Evolutionary conservation across 2,888 invertebrate genomes (phyloP).

Genomic region (Idaea straminata): DNA sequence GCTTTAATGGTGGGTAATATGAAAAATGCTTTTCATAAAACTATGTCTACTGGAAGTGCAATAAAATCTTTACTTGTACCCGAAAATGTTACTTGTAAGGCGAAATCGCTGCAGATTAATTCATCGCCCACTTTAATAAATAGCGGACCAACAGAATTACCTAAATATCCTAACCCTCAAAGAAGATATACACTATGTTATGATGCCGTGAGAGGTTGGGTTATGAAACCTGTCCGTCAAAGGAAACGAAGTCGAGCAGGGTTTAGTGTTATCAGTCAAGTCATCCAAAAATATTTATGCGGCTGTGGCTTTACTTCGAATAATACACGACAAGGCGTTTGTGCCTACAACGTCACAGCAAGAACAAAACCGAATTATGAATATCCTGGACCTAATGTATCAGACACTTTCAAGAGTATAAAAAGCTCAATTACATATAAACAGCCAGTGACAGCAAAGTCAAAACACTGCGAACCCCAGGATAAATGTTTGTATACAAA

Average conservation of each 20-base stretch:
- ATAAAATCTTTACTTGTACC: background rate
- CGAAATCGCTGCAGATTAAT: background rate
- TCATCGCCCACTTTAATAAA: background rate
- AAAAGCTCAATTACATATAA: background rate
- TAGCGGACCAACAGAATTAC: background rate
- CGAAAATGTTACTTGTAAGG: background rate
- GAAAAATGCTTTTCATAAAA: background rate
- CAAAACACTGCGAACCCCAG: background rate
- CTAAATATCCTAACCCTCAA: conserved; percentile 32
- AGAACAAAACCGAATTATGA: background rate
- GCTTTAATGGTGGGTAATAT: background rate
- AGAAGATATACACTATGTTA: conserved; percentile 41
- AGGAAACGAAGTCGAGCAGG: background rate
- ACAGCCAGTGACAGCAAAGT: background rate
- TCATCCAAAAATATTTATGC: conserved; percentile 18
- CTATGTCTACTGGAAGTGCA: conserved; percentile 5
- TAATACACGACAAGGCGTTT: background rate
- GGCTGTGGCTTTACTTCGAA: background rate
- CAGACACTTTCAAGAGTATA: background rate
- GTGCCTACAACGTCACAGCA: background rate
- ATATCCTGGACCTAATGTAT: background rate
- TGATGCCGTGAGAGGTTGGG: conserved; percentile 41
- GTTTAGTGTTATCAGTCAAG: conserved; percentile 6
- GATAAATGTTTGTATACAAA: background rate
- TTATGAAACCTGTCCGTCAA: conserved; percentile 39